A percentile compares a stretch with the other conserved stretches of the same genome.
phyloP scores from a whole-genome alignment of 1,140 invertebrate genomes.

The Temnothorax curvispinosus region DNA sequence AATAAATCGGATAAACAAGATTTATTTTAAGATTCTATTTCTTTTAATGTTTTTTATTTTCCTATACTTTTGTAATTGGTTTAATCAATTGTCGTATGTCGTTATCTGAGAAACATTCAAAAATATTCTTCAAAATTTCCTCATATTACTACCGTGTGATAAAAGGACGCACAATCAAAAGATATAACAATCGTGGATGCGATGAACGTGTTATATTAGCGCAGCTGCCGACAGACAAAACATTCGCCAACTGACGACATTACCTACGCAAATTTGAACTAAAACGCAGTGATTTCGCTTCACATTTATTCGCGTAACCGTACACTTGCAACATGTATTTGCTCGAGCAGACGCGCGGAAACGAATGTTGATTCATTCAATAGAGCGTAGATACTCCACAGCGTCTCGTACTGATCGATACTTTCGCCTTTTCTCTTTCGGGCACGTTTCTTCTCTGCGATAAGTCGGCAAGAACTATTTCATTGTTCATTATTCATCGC shows the following conservation, averaged over 20 bases:
- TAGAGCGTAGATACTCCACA: slow-evolving; percentile 50
- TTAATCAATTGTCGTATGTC: background rate
- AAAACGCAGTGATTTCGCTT: slow-evolving; percentile 57
- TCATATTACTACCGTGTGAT: background rate
- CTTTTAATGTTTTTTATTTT: background rate
- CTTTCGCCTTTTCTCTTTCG: slow-evolving; percentile 53
- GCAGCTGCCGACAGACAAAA: slow-evolving; percentile 18
- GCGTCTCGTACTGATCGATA: slow-evolving; percentile 58
- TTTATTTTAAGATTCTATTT: too few relatives aligned
- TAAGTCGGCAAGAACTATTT: slow-evolving; percentile 37
- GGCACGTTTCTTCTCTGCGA: background rate
- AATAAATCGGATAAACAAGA: background rate
- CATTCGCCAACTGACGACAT: slow-evolving; percentile 49
- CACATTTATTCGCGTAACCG: slow-evolving; percentile 40
- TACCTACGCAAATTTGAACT: slow-evolving; percentile 59
- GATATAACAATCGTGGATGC: slow-evolving; percentile 7
- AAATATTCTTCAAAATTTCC: background rate
- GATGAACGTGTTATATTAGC: slow-evolving; percentile 5
- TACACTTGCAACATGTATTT: slow-evolving; percentile 54
- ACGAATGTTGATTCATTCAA: slow-evolving; percentile 74
- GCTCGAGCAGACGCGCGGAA: slow-evolving; percentile 37
- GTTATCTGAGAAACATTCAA: background rate
- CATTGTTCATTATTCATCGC: slow-evolving; percentile 16
- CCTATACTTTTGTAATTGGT: background rate
- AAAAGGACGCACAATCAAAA: background rate